Base-by-base conservation (phyloP, 2,888 invertebrate species). In the Exephanes ischioxanthus region DNA sequence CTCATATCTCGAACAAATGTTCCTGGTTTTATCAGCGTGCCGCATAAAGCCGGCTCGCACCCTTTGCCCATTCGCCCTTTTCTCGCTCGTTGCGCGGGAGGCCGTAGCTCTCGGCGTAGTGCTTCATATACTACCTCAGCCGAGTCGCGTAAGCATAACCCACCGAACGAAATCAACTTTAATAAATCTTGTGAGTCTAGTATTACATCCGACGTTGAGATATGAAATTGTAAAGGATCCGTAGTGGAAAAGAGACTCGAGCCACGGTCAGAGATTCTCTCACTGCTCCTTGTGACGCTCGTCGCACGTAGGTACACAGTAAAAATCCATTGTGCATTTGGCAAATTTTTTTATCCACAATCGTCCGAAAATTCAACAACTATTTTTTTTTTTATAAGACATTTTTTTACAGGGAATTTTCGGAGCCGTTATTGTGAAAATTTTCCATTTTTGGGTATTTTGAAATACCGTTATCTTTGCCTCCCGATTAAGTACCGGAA, bases 211-310 rank as follows among this genome's bases (percentile, higher is more conserved):
- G 75, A 75, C 63, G 33, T 48, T 63, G 75, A 48, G n/a, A 75
- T 75, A 75, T 63, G 45, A 75, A 75, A 75, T 75, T 75, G 48
- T 63, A 33, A 51, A 33, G 48, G 51, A 75, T 75, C 75, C 75
- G 33, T 75, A 63, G 63, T 41, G 48, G n/a, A 75, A 33, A 63
- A 33, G 7, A 33, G 14, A 33, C 48, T 6, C 63, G 48, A 75
- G 14, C 4, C 14, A 7, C 33, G 14, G 48, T 30, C 30, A 30
- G 5, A 19, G 30, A 75, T 75, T 48, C 63, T 14, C n/a, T 1
- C 63, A 14, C 30, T 48, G 48, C 19, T 48, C 33, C 51, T 22
- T 30, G 16, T 5, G 63, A 63, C 14, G 16, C 7, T n/a, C 30
- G 14, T 11, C 11, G 11, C 58, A 7, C 9, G 3, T 3, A 0